Percentiles rank a stretch among this genome's conserved stretches.
Conservation (phyloP, 30 jellyfish, hydroid and myxozoan genomes). For the Turritopsis rubra region DNA sequence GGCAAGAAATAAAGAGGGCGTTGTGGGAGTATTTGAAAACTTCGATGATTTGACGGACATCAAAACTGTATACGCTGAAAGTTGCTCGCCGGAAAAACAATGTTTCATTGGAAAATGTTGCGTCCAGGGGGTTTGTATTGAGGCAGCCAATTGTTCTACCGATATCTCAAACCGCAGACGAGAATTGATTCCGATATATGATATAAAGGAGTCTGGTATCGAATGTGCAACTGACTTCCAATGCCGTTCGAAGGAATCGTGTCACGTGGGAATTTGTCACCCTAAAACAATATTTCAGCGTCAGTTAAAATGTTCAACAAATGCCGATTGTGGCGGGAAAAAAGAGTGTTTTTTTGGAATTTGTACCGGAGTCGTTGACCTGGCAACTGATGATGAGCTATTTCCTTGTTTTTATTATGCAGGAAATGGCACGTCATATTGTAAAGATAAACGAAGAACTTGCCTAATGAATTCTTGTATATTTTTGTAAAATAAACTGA, state of each 20-base stretch:
- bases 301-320: neutral
- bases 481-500: neutral
- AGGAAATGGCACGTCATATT: neutral
- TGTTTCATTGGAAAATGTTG: neutral
- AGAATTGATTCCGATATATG: neutral
- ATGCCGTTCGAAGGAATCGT: neutral
- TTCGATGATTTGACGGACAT: no score
- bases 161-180: neutral
- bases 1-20: no score
- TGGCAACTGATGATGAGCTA: neutral
- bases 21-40: no score
- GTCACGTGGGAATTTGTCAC: neutral
- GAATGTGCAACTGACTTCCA: neutral
- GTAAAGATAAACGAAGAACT: neutral
- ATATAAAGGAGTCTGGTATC: neutral
- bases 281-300: neutral
- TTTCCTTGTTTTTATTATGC: neutral
- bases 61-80: neutral
- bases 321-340: neutral
- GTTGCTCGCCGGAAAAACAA: neutral
- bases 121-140: neutral
- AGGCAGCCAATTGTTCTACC: neutral
- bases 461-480: neutral
- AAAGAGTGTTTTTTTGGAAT: neutral
- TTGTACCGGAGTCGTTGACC: neutral